Evolutionary conservation across 2,888 invertebrate genomes (phyloP).

Genomic region (Resseliella maxima): DNA sequence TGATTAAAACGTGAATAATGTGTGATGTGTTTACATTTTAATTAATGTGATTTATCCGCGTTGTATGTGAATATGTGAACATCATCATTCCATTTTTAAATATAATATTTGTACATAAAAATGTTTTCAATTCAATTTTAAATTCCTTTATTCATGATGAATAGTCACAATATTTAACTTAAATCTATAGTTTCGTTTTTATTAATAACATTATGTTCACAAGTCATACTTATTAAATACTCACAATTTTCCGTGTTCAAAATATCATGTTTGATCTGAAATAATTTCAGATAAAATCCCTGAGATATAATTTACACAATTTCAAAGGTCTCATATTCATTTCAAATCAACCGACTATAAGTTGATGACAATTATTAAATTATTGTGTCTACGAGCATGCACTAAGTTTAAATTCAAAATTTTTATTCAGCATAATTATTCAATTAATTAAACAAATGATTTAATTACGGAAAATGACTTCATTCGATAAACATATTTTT

Average conservation of each 20-base stretch:
- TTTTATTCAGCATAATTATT: background rate
- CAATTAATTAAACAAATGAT: conserved; percentile 4
- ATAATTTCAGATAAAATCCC: background rate
- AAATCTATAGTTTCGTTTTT: background rate
- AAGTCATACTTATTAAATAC: conserved; percentile 3
- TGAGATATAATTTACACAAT: background rate
- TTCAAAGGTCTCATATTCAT: background rate
- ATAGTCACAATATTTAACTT: background rate
- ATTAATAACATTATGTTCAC: no score
- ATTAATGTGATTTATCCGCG: conserved; percentile 23
- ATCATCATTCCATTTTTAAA: no score
- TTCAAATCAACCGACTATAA: background rate
- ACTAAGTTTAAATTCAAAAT: background rate
- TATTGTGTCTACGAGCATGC: background rate
- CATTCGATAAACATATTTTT: background rate
- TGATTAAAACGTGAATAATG: no score
- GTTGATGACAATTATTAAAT: conserved; percentile 29
- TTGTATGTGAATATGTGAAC: conserved; percentile 19
- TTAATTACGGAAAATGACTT: background rate
- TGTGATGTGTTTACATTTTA: background rate
- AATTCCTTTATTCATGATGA: background rate
- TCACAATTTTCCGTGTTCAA: conserved; percentile 2
- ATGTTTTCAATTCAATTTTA: no score
- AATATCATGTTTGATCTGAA: background rate
- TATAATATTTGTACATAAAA: no score